Percentiles rank a stretch among this genome's conserved stretches.
phyloP scores from a whole-genome alignment of 2,113 vertebrate species.

The Scomber scombrus region DNA sequence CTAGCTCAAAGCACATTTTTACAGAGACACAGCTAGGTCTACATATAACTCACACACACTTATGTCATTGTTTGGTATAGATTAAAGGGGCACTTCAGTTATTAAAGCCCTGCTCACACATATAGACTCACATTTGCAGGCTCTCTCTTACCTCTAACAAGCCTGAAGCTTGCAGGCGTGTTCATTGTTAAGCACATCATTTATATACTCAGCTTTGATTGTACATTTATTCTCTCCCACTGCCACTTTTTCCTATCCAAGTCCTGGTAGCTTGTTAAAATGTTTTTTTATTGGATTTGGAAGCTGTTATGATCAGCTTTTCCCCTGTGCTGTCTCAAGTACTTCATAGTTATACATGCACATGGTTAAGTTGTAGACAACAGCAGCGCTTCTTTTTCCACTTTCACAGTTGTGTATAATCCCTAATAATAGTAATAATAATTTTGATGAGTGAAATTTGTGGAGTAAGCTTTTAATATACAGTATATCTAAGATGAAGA shows the following conservation, averaged over 20 bases:
- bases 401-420: no score
- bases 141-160: background rate
- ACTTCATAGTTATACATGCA: no score
- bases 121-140: background rate
- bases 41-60: background rate
- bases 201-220: conserved; percentile 46
- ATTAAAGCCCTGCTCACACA: conserved; percentile 22
- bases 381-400: background rate
- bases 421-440: no score
- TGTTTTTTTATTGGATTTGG: no score
- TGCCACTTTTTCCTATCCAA: background rate
- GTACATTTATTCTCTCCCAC: conserved; percentile 33
- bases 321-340: background rate
- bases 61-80: background rate
- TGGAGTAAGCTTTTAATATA: no score
- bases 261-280: no score
- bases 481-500: background rate
- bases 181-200: conserved; percentile 34
- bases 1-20: conserved; percentile 25
- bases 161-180: conserved; percentile 11
- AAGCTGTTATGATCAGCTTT: background rate
- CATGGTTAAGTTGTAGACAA: no score
- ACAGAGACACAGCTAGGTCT: background rate
- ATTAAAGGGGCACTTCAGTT: conserved; percentile 31
- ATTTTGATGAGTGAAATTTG: background rate